phyloP scores from a whole-genome alignment of 1,140 invertebrate species.

The Solenopsis invicta region DNA sequence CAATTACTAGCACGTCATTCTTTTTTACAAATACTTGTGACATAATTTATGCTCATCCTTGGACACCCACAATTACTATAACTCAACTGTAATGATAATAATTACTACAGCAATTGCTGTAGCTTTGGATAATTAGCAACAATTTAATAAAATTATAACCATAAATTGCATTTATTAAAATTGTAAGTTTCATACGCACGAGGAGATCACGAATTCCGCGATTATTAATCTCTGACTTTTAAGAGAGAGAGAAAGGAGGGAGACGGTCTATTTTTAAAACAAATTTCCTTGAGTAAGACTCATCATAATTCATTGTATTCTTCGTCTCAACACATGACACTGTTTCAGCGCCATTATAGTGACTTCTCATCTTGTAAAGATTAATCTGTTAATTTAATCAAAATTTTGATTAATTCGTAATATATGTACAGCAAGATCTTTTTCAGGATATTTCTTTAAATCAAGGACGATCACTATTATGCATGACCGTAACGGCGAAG shows the following conservation, averaged over 20 bases:
- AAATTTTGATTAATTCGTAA: constrained; percentile 24
- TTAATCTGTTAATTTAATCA: not conserved
- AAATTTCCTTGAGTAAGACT: too few species aligned
- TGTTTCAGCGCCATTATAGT: too few species aligned
- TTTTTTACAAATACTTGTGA: constrained; percentile 42
- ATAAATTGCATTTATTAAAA: constrained; percentile 1
- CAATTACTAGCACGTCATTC: constrained; percentile 26
- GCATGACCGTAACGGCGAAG: not conserved
- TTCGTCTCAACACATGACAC: too few species aligned
- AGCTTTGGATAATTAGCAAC: not conserved
- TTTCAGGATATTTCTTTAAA: not conserved
- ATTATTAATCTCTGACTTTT: not conserved
- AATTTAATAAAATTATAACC: constrained; percentile 4
- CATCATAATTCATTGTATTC: too few species aligned
- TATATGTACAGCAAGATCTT: not conserved
- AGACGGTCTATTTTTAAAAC: too few species aligned
- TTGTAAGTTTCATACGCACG: not conserved
- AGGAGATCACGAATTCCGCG: not conserved
- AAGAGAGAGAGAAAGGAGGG: too few species aligned
- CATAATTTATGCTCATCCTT: constrained; percentile 70
- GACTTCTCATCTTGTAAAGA: too few species aligned
- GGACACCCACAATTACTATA: constrained; percentile 64
- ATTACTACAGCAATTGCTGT: not conserved
- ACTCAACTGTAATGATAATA: not conserved
- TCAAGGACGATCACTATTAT: not conserved